phyloP scores from a whole-genome alignment of 2,888 invertebrate species.

The Acanthopleura granulata region DNA sequence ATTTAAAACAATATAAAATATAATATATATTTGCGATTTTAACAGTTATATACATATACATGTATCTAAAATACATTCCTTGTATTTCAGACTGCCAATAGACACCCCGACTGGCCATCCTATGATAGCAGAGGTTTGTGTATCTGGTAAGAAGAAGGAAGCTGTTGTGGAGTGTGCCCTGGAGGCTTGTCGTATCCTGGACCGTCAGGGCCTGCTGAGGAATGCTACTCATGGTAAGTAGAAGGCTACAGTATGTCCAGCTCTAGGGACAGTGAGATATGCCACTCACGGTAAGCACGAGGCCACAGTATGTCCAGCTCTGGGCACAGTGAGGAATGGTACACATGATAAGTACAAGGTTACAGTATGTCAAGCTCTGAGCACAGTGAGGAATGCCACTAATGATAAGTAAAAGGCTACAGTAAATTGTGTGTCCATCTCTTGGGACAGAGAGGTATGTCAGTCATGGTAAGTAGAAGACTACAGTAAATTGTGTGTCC shows the following conservation, averaged over 20 bases:
- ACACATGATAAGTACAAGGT: conserved; percentile 91
- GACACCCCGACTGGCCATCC: conserved; percentile 83
- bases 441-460: conserved; percentile 86
- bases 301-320: conserved; percentile 91
- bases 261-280: conserved; percentile 85
- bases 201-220: conserved; percentile 86
- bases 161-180: conserved; percentile 92
- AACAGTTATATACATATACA: too few relatives aligned
- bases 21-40: too few relatives aligned
- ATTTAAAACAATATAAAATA: too few relatives aligned
- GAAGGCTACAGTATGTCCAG: neutral
- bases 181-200: conserved; percentile 93
- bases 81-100: conserved; percentile 79
- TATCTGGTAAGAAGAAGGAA: conserved; percentile 94
- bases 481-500: conserved; percentile 89
- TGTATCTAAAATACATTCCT: too few relatives aligned
- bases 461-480: conserved; percentile 95
- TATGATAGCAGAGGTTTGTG: conserved; percentile 85
- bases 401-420: too few relatives aligned
- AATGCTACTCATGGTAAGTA: conserved; percentile 85
- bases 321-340: conserved; percentile 89
- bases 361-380: too few relatives aligned
- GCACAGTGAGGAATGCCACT: too few relatives aligned
- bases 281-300: conserved; percentile 95
- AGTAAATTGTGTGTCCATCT: too few relatives aligned